Evolutionary conservation across 2,113 vertebrate genomes (phyloP), one percentile per base, ranked within the genome.

Genomic region (Oriolus oriolus): DNA sequence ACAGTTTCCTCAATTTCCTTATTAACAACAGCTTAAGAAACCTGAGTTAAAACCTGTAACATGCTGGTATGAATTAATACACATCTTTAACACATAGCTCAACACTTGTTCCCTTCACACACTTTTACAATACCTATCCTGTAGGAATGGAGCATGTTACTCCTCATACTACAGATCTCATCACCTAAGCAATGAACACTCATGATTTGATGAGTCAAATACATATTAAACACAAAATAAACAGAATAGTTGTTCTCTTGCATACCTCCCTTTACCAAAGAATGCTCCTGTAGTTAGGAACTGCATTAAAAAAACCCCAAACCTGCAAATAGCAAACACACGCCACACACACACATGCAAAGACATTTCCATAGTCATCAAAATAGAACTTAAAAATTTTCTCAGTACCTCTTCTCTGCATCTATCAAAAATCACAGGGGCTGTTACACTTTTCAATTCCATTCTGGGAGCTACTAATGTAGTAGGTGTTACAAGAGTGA

Each of bases 401-500:
- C 69, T 68, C 53, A 89, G 73, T 97, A 99, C 99, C 98, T 99
- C 98, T 23, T 99, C 98, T 11, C 98, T 98, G 77, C 98, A 99
- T 70, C 97, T 98, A 93, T 99, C 98, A 90, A 99, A 99, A 97
- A 98, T 98, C 95, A 98, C 98, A 41, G 98, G 98, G 69, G 97
- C 92, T 53, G 97, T 96, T 71, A 98, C 94, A 96, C 88, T 98
- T 87, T 98, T 98, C 60, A 91, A 89, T 44, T 98, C 98, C 50
- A 98, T 97, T 96, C 98, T 97, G 31, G 98, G 98, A 39, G 97
- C 95, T 95, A 99, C 97, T 93, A 98, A 97, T 47, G 98, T 97
- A 66, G 98, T 98, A 37, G 98, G 99, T 3, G 98, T 99, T 89
- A 99, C 98, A 83, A 99, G 98, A 24, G 99, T 99, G 95, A 99